Base-by-base conservation (phyloP, 1,140 invertebrate genomes). In the Caligus rogercresseyi region DNA sequence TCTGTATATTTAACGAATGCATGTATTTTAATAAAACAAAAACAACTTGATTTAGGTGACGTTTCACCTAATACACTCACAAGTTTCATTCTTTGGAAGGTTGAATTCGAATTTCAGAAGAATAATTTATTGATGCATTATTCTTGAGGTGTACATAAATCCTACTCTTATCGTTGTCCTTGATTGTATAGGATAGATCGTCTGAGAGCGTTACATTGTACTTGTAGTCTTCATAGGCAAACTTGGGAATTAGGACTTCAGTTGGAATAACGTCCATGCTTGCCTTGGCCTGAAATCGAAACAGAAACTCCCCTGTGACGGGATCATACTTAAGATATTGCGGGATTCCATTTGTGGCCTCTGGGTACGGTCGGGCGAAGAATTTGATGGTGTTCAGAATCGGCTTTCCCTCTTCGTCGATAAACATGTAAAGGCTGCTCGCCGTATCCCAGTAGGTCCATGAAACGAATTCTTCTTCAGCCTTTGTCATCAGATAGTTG, bases 401-500 rank as follows among this genome's bases (percentile, higher is more conserved):
- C 11, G 24, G 24, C 4, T 56, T n/a, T 2, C 54, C 54, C 20
- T 56, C 54, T 15, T n/a, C 16, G 20, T 56, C 54, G n/a, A 20
- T 21, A 56, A 56, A 56, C n/a, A 56, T 23, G 15, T 21, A 18
- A 3, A 21, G 20, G n/a, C 24, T 25, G 24, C 24, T 20, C 1
- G 20, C 20, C 3, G 54, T 21, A 25, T 56, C 54, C 54, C 54
- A 56, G 18, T 21, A 56, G 20, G 15, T 56, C 54, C 54, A 56
- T 1, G 54, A 56, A n/a, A 20, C 54, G n/a, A 56, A 18, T 18
- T 56, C 16, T 4, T 2, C 24, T 14, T 56, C 54, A 20, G 24
- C 24, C n/a, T 20, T 21, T 56, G 20, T 25, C 54, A 56, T 56
- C n/a, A 56, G 18, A 25, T 20, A 56, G 16, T 56, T 56, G 54